Conservation (phyloP, 1,140 invertebrate species). For the Cecropterus lyciades region DNA sequence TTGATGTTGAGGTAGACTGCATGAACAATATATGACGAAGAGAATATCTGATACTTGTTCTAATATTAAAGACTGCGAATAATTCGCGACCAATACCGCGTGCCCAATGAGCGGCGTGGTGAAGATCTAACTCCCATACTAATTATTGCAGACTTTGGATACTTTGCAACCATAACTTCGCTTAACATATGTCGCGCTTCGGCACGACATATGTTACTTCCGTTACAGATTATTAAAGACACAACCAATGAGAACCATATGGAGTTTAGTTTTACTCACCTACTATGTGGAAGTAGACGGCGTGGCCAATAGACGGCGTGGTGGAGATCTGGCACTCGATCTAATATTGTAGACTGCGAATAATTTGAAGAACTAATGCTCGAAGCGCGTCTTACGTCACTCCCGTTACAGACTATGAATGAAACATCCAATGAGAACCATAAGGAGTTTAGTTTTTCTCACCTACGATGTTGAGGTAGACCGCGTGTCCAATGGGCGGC, state of each 20-base stretch:
- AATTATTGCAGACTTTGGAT: too few relatives aligned
- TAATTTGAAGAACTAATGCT: too few relatives aligned
- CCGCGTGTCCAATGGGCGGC: slow-evolving; percentile 89
- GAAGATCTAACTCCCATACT: too few relatives aligned
- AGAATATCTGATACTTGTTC: slow-evolving; percentile 92
- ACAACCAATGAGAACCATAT: background rate
- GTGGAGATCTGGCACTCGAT: slow-evolving; percentile 92
- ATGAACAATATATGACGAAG: slow-evolving; percentile 90
- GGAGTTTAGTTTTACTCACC: slow-evolving; percentile 81
- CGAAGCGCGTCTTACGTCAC: slow-evolving; percentile 84
- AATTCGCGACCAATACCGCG: too few relatives aligned
- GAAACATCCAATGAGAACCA: too few relatives aligned
- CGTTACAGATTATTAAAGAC: too few relatives aligned
- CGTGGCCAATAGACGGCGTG: slow-evolving; percentile 89
- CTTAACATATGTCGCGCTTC: too few relatives aligned
- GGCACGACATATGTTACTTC: slow-evolving; percentile 78
- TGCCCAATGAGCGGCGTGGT: too few relatives aligned
- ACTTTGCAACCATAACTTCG: too few relatives aligned
- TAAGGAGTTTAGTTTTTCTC: slow-evolving; percentile 56
- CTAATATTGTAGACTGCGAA: too few relatives aligned
- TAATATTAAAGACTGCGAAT: too few relatives aligned
- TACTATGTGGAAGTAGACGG: slow-evolving; percentile 89
- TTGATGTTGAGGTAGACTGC: slow-evolving; percentile 89
- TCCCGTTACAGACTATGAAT: too few relatives aligned
- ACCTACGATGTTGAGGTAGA: slow-evolving; percentile 90